These are phyloP conservation scores for Corythoichthys haematopterus DNA, from an alignment of 2,113 vertebrate genomes.

Conservation along the genomic window DNA sequence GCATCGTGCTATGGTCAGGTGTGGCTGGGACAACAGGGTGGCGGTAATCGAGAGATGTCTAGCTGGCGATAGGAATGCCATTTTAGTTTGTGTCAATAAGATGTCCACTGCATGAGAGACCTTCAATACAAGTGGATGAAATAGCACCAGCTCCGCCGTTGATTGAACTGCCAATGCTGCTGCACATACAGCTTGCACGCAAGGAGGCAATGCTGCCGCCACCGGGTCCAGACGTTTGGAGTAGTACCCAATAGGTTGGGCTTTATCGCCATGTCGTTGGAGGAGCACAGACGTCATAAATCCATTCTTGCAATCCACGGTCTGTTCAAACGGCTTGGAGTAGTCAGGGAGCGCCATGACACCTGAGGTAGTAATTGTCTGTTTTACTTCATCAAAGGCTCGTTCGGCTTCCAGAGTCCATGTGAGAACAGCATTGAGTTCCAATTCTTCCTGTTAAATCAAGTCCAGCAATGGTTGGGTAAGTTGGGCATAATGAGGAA, in stretches of 20 bases:
- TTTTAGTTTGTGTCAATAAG: not conserved
- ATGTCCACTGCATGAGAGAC: not conserved
- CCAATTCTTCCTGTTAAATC: not conserved
- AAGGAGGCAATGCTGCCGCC: not conserved
- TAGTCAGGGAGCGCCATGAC: no score
- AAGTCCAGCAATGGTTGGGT: not conserved
- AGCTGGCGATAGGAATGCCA: not conserved
- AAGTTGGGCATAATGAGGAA: not conserved
- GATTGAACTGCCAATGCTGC: not conserved
- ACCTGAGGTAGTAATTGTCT: no score
- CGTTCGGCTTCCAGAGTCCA: not conserved
- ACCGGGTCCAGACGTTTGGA: not conserved
- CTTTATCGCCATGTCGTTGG: not conserved
- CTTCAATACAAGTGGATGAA: not conserved
- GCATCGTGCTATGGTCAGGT: no score
- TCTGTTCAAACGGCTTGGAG: not conserved
- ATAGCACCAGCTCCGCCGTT: not conserved
- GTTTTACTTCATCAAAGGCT: not conserved
- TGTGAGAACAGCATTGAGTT: not conserved
- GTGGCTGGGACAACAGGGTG: no score
- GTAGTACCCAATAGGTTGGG: not conserved
- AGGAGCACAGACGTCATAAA: not conserved
- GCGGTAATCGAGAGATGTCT: not conserved
- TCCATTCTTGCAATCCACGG: not conserved
- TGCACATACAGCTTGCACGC: not conserved